phyloP scores from a whole-genome alignment of 2,797 vertebrate genomes.

The Lithobates pipiens region DNA sequence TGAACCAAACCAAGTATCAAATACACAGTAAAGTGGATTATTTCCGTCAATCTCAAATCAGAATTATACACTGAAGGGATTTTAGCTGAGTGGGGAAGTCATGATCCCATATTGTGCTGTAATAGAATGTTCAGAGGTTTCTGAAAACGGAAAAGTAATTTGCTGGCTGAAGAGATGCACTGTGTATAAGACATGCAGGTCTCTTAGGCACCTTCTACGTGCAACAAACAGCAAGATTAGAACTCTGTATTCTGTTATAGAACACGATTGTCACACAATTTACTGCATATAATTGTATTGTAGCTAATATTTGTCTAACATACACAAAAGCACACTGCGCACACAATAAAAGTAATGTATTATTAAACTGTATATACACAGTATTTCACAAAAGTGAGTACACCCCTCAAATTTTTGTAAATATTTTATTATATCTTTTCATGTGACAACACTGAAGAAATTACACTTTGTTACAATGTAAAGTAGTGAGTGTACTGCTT shows the following conservation, averaged over 20 bases:
- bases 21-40: slow-evolving; percentile 49
- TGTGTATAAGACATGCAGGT: neutral
- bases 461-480: too few relatives aligned
- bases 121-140: slow-evolving; percentile 15
- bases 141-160: slow-evolving; percentile 15
- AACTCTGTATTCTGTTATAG: neutral
- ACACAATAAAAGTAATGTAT: too few relatives aligned
- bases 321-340: too few relatives aligned
- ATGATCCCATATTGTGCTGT: slow-evolving; percentile 32
- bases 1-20: slow-evolving; percentile 41
- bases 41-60: slow-evolving; percentile 43
- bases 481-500: too few relatives aligned
- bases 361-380: too few relatives aligned
- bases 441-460: too few relatives aligned
- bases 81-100: neutral
- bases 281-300: neutral
- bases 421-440: too few relatives aligned
- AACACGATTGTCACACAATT: neutral
- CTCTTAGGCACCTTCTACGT: neutral
- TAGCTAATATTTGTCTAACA: neutral
- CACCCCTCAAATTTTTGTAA: too few relatives aligned
- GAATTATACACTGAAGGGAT: slow-evolving; percentile 35
- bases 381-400: too few relatives aligned
- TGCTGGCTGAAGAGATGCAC: neutral
- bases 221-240: neutral